Conservation (phyloP, 2,888 invertebrate genomes). For the Mythimna vitellina region DNA sequence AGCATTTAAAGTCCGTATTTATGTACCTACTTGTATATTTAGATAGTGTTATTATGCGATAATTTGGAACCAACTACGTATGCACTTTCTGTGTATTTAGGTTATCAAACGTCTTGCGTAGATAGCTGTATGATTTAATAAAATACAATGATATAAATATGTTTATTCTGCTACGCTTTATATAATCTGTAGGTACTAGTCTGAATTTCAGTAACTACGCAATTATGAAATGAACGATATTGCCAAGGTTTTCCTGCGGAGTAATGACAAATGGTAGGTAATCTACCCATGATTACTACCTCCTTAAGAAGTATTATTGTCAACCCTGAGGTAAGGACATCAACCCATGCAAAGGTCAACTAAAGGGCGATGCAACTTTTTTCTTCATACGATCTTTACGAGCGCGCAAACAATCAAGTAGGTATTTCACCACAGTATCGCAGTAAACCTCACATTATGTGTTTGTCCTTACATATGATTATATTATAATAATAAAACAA, state of each 20-base stretch:
- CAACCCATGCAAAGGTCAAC: conserved; percentile 57
- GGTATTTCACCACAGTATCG: conserved; percentile 14
- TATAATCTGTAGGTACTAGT: conserved; percentile 1
- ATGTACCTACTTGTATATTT: neutral
- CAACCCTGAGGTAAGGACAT: conserved; percentile 60
- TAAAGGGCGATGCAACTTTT: conserved; percentile 59
- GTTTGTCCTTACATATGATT: neutral
- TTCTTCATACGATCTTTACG: conserved; percentile 52
- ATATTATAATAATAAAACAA: no score
- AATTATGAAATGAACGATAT: conserved; percentile 16
- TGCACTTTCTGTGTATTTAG: conserved; percentile 48
- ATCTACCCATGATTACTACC: conserved; percentile 32
- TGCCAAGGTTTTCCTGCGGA: conserved; percentile 26
- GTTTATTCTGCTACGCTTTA: conserved; percentile 11
- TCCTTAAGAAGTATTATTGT: conserved; percentile 21
- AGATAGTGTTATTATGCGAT: conserved; percentile 6
- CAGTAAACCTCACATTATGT: conserved; percentile 24
- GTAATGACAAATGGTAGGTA: conserved; percentile 14
- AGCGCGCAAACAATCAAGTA: conserved; percentile 26
- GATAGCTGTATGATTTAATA: conserved; percentile 18
- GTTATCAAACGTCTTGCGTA: conserved; percentile 46
- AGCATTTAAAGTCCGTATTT: conserved; percentile 5
- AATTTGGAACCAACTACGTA: conserved; percentile 26
- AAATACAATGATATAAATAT: neutral
- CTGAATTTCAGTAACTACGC: conserved; percentile 18